Conservation (phyloP, 2,888 invertebrate genomes). For the Rhagonycha lutea region DNA sequence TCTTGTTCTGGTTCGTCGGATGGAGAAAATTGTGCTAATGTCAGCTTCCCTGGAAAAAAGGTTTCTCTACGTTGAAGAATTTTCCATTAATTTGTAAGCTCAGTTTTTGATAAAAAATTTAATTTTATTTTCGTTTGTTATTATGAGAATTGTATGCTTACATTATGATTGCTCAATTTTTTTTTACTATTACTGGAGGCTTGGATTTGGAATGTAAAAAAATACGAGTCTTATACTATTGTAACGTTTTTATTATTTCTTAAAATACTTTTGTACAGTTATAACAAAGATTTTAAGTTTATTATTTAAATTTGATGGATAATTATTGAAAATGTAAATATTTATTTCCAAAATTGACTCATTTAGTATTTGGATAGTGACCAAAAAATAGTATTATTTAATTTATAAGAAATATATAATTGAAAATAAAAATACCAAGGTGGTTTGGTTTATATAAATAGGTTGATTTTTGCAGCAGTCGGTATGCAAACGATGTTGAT, state of each 20-base stretch:
- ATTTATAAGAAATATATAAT: neutral
- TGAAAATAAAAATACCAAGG: neutral
- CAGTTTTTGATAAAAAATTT: neutral
- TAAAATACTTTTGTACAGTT: neutral
- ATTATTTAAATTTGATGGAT: neutral
- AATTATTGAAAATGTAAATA: neutral
- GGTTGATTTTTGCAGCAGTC: conserved; percentile 17
- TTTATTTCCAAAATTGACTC: neutral
- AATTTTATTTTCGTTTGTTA: neutral
- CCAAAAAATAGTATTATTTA: neutral
- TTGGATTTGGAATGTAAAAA: neutral
- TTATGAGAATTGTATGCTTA: neutral
- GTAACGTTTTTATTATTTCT: neutral
- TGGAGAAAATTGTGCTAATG: conserved; percentile 24
- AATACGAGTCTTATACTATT: neutral
- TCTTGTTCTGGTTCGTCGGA: conserved; percentile 42
- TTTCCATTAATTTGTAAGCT: neutral
- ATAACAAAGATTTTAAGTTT: neutral
- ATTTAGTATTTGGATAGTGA: neutral
- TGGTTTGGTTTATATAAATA: neutral
- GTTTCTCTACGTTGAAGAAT: conserved; percentile 10
- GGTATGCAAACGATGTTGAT: conserved; percentile 27
- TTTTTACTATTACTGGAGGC: neutral
- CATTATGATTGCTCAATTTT: neutral
- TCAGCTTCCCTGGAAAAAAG: conserved; percentile 9